Conservation (phyloP, 64 coral and sea anemone species). For the Anthopleura sola region DNA sequence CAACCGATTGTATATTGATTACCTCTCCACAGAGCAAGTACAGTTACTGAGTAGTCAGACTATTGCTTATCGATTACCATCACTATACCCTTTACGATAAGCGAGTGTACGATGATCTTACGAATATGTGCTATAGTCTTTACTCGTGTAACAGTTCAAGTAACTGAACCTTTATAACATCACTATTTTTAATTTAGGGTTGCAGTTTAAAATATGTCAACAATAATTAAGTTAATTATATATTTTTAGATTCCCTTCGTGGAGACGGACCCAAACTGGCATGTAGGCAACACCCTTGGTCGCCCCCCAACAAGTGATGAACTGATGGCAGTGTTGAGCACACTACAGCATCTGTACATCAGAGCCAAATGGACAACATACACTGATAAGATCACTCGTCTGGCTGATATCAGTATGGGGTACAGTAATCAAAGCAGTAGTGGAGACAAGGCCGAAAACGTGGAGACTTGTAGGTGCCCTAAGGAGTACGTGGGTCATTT, state of each 20-base stretch:
- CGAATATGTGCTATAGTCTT: no score
- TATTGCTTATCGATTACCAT: no score
- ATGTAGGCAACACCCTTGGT: slow-evolving; percentile 55
- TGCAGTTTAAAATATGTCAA: no score
- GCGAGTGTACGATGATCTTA: no score
- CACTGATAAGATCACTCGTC: slow-evolving; percentile 6
- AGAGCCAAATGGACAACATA: slow-evolving; percentile 77
- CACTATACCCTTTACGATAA: no score
- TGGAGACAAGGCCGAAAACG: slow-evolving; percentile 27
- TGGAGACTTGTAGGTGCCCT: slow-evolving; percentile 76
- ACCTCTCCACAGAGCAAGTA: no score
- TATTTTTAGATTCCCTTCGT: slow-evolving; percentile 55
- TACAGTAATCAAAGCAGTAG: slow-evolving; percentile 25
- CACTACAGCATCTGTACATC: slow-evolving; percentile 61
- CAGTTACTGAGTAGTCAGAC: no score
- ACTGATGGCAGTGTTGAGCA: slow-evolving; percentile 71
- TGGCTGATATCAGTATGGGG: slow-evolving; percentile 40
- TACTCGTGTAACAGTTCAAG: no score
- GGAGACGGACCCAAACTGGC: slow-evolving; percentile 47
- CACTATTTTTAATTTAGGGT: no score
- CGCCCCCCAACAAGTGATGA: slow-evolving; percentile 60
- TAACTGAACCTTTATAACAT: no score
- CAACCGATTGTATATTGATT: no score
- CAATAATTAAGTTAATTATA: no score
- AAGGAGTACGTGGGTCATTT: slow-evolving; percentile 74